Evolutionary conservation across 2,888 invertebrate species (phyloP), one percentile per base, ranked within the genome.

Genomic region (Drosophila cracens): DNA sequence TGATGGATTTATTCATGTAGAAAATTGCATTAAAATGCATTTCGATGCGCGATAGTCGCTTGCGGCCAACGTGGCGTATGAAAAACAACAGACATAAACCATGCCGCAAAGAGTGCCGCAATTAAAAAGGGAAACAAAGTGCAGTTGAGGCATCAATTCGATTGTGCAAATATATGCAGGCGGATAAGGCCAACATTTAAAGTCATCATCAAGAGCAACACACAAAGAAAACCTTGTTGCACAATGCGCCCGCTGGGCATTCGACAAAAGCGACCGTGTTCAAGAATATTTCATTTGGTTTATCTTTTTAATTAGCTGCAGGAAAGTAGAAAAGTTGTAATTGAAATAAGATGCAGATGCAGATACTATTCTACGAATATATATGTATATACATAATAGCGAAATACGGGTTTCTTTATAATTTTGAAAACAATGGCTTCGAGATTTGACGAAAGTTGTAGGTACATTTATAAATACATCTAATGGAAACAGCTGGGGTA

Each of bases 1-100:
- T 78, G 76, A 87, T 86, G 78, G 78, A 90, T 90, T 87, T 90
- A 86, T 86, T 90, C 89, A 72, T 77, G 76, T 60, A 59, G 81
- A 88, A 90, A 86, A 87, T 90, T 90, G 74, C 79, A 90, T 88
- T 88, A 86, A 88, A 83, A 76, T 79, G 71, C 74, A 82, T 51
- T 53, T 29, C 43, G 70, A 46, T 58, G 46, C 51, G 56, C 16
- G 40, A 43, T 62, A 48, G 62, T 36, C 48, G 77, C 54, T 61
- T 57, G 38, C 27, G 56, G 57, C 40, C 36, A 29, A 43, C 58
- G 36, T 2, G 61, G 58, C 80, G 81, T 52, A 70, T 70, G 71
- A 25, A 61, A 18, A 29, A 65, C 56, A 59, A 38, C 46, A 16
- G 33, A 36, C 46, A 25, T 13, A 38, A n/a, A 31, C 38, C 52